Percentiles rank a stretch among this genome's conserved stretches.
Conservation (phyloP, 2,888 invertebrate genomes). For the Muscina levida region DNA sequence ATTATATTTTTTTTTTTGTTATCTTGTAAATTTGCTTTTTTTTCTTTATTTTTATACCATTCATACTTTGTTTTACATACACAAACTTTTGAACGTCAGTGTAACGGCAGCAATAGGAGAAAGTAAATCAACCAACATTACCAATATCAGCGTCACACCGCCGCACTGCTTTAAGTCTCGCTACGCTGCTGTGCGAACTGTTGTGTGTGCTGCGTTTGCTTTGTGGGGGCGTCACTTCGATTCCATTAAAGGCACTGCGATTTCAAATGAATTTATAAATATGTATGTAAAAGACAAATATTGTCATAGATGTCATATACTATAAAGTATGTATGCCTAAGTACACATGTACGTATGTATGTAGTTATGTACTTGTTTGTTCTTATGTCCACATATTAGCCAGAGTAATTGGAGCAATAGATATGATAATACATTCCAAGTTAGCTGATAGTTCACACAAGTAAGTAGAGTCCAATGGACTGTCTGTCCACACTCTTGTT, state of each 20-base stretch:
- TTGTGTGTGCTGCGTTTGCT: neutral
- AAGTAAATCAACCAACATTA: too few species aligned
- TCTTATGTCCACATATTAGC: neutral
- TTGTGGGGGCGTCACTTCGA: constrained; percentile 16
- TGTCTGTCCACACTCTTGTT: neutral
- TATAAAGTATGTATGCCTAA: neutral
- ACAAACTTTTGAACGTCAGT: too few species aligned
- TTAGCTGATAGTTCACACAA: neutral
- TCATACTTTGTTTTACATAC: too few species aligned
- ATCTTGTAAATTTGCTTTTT: too few species aligned
- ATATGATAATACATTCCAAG: neutral
- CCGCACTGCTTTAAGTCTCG: neutral
- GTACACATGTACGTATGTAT: constrained; percentile 6
- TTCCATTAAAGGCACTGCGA: constrained; percentile 17
- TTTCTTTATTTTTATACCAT: too few species aligned
- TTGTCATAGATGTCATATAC: neutral
- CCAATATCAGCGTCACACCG: neutral
- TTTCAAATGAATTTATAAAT: constrained; percentile 29
- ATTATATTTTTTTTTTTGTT: too few species aligned
- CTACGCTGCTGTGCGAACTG: neutral
- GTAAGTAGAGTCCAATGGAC: neutral
- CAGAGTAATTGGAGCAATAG: constrained; percentile 24
- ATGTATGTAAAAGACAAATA: neutral
- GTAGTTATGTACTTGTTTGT: neutral
- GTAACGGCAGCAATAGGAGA: too few species aligned